A percentile compares a stretch with the other conserved stretches of the same genome.
Conservation (phyloP, 64 coral and sea anemone genomes). For the Orbicella faveolata region DNA sequence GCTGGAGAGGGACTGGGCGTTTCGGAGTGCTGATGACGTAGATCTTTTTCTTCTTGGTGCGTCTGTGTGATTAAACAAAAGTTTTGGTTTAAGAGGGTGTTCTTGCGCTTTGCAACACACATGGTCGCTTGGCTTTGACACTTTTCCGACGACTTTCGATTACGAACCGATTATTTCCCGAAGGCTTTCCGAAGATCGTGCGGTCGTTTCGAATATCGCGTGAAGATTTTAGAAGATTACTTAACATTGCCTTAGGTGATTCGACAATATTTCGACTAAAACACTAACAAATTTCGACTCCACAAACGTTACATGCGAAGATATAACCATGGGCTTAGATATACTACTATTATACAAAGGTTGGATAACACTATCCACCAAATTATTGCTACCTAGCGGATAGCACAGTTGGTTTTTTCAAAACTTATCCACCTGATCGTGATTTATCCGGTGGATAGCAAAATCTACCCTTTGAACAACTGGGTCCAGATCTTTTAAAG, state of each 20-base stretch:
- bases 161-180: not conserved
- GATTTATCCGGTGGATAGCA: not conserved
- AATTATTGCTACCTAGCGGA: too few species aligned
- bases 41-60: slow-evolving; percentile 88
- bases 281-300: not conserved
- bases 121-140: too few species aligned
- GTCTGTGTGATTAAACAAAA: slow-evolving; percentile 23
- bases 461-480: too few species aligned
- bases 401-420: too few species aligned
- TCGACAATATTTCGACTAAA: not conserved
- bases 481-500: too few species aligned
- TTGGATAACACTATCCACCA: too few species aligned
- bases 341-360: too few species aligned
- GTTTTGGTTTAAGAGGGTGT: not conserved
- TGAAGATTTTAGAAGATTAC: not conserved
- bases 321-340: not conserved
- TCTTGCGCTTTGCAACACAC: not conserved
- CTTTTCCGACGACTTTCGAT: not conserved
- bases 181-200: not conserved
- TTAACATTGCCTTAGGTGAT: not conserved
- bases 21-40: slow-evolving; percentile 94
- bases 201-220: not conserved
- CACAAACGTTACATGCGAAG: not conserved
- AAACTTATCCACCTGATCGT: too few species aligned
- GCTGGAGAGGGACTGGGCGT: slow-evolving; percentile 87